phyloP scores from a whole-genome alignment of 2,797 vertebrate species.

The Onychomys arenicola region DNA sequence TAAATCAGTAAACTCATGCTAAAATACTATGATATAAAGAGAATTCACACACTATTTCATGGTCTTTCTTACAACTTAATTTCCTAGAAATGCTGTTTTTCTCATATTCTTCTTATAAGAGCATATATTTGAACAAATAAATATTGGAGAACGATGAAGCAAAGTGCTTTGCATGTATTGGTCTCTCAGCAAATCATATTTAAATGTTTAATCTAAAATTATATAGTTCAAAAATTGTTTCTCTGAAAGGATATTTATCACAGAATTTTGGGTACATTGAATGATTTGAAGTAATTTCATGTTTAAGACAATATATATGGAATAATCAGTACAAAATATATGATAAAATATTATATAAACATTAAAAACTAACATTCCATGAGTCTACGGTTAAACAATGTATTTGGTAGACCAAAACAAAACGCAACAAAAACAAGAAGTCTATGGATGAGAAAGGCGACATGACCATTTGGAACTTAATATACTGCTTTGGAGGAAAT shows the following conservation, averaged over 20 bases:
- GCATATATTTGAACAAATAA: neutral
- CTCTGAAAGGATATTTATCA: neutral
- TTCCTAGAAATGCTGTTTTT: neutral
- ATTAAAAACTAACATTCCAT: neutral
- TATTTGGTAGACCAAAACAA: neutral
- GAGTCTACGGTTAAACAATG: neutral
- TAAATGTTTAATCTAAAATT: neutral
- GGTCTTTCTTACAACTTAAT: accelerated
- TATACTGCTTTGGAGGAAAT: neutral
- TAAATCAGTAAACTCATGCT: neutral
- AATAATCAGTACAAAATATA: neutral
- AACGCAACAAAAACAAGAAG: neutral
- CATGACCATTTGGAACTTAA: neutral
- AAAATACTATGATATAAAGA: neutral
- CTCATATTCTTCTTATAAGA: neutral
- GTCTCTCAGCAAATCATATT: neutral
- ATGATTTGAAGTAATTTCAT: neutral
- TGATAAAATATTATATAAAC: accelerated
- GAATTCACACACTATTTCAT: accelerated
- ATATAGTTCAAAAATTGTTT: neutral
- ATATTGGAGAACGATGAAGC: neutral
- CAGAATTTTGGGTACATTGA: neutral
- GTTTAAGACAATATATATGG: neutral
- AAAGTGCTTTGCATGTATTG: neutral
- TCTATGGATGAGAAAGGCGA: neutral